Evolutionary conservation across 2,113 vertebrate species (phyloP).

Genomic region (Zosterops lateralis): DNA sequence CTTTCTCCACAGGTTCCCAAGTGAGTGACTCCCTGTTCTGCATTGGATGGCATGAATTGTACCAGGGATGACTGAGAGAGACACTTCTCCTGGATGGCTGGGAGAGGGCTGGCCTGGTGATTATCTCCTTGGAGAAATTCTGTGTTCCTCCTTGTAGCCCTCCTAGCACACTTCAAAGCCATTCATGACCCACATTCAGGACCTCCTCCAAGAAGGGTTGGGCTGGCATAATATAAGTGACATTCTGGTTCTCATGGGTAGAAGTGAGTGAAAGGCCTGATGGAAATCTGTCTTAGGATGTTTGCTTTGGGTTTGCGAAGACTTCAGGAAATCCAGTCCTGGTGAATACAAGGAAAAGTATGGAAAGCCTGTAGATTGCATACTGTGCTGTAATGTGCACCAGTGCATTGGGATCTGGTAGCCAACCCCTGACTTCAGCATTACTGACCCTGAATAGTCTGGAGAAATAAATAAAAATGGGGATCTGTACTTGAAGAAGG

Average conservation of each 20-base stretch:
- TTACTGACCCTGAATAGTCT: background rate
- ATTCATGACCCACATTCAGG: background rate
- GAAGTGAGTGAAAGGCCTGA: background rate
- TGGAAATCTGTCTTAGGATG: background rate
- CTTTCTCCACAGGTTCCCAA: background rate
- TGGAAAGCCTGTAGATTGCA: background rate
- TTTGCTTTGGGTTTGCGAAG: background rate
- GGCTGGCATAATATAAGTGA: background rate
- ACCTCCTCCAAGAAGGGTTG: background rate
- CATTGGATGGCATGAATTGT: background rate
- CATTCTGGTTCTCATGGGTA: background rate
- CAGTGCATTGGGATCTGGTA: background rate
- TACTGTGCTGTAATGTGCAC: background rate
- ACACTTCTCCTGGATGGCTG: accelerated
- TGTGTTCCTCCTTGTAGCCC: background rate
- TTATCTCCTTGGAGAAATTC: background rate
- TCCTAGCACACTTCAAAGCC: background rate
- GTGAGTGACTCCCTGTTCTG: background rate
- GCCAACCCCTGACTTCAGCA: background rate
- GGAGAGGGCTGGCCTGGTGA: background rate
- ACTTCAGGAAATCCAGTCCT: background rate
- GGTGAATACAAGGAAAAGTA: background rate
- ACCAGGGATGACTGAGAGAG: background rate
- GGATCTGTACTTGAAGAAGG: background rate
- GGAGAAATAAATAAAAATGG: background rate